These are phyloP conservation scores for Epinotia nisella DNA, from an alignment of 2,888 invertebrate species.

Conservation along the genomic window DNA sequence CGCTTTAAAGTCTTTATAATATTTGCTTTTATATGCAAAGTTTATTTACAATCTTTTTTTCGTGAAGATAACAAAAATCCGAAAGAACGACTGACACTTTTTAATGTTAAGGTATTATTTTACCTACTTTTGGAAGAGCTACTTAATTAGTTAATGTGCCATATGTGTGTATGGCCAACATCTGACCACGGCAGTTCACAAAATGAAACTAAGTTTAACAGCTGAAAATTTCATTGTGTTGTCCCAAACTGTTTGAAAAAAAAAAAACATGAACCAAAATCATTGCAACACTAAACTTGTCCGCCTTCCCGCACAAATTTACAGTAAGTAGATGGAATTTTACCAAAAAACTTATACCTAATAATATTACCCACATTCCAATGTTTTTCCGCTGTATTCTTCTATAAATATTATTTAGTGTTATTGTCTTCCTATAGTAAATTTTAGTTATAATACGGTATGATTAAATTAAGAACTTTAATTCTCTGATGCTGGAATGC, in stretches of 20 bases:
- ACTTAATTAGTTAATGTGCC: constrained; percentile 41
- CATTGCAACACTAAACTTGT: constrained; percentile 31
- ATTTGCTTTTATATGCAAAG: constrained; percentile 43
- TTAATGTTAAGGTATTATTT: constrained; percentile 40
- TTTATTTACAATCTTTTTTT: constrained; percentile 45
- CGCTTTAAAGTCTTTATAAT: constrained; percentile 39
- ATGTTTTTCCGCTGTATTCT: constrained; percentile 56
- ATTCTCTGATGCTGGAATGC: neutral
- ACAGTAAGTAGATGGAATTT: constrained; percentile 54
- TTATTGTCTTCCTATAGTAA: constrained; percentile 72
- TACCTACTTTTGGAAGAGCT: constrained; percentile 38
- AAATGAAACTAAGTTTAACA: constrained; percentile 27
- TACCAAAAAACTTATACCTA: constrained; percentile 65
- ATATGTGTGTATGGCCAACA: constrained; percentile 41
- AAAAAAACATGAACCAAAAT: constrained; percentile 44
- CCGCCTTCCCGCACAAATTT: constrained; percentile 34
- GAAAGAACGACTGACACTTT: constrained; percentile 41
- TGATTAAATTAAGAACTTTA: constrained; percentile 48
- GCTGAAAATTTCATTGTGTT: constrained; percentile 26
- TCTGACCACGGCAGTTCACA: constrained; percentile 36
- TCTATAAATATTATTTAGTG: constrained; percentile 57
- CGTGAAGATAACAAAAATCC: constrained; percentile 35
- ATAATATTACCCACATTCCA: constrained; percentile 57
- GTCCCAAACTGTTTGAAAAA: constrained; percentile 34
- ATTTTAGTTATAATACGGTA: constrained; percentile 55